Evolutionary conservation across 2,113 vertebrate genomes (phyloP).

Genomic region (Columba livia): DNA sequence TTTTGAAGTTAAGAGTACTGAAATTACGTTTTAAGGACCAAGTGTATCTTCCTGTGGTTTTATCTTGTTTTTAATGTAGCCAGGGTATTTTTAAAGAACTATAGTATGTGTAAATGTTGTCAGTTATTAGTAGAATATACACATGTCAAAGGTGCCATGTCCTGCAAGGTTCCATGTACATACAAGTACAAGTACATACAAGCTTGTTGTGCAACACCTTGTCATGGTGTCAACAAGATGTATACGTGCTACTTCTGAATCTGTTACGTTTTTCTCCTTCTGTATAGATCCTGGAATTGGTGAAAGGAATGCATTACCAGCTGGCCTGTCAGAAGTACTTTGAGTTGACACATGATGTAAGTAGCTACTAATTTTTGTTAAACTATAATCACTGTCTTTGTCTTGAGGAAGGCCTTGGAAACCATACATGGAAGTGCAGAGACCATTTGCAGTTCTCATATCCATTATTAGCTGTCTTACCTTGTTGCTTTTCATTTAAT

Average conservation of each 20-base stretch:
- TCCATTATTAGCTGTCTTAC: conserved; percentile 61
- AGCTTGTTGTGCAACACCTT: neutral
- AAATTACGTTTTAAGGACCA: conserved; percentile 13
- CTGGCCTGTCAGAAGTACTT: conserved; percentile 99
- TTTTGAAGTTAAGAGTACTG: conserved; percentile 38
- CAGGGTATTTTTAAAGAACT: neutral
- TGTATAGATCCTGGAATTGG: conserved; percentile 90
- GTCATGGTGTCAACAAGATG: neutral
- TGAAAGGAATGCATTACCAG: conserved; percentile 97
- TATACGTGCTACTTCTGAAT: neutral
- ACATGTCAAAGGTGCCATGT: neutral
- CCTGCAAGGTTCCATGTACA: neutral
- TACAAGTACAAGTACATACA: neutral
- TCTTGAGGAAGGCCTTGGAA: conserved; percentile 39
- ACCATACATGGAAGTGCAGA: conserved; percentile 6
- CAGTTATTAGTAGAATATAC: neutral
- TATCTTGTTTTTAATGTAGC: neutral
- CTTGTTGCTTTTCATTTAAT: conserved; percentile 56
- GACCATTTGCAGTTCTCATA: conserved; percentile 34
- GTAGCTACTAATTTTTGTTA: conserved; percentile 64
- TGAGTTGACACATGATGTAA: conserved; percentile 93
- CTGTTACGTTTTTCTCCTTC: neutral
- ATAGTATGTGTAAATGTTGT: neutral
- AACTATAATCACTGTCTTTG: conserved; percentile 6
- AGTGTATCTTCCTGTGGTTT: neutral